Conservation (phyloP, 1,140 invertebrate genomes). For the Danaus melanippus region DNA sequence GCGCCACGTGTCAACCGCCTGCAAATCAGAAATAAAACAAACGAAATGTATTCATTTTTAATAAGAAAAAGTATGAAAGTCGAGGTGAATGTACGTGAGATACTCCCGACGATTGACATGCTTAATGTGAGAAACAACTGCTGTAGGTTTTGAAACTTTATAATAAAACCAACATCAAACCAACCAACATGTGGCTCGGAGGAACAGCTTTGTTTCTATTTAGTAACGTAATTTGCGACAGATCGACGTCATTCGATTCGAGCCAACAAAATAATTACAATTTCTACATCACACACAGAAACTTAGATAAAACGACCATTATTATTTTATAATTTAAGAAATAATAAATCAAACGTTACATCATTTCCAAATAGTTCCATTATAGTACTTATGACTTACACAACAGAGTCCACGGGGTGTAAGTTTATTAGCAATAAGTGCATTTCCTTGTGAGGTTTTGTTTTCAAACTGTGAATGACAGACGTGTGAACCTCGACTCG, state of each 20-base stretch:
- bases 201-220: too few relatives aligned
- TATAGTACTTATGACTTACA: background rate
- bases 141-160: too few relatives aligned
- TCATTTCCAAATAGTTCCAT: too few relatives aligned
- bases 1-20: slow-evolving; percentile 8
- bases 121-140: slow-evolving; percentile 4
- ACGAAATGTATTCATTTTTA: slow-evolving; percentile 6
- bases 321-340: too few relatives aligned
- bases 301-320: too few relatives aligned
- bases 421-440: slow-evolving; percentile 1
- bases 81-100: slow-evolving; percentile 6
- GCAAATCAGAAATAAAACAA: slow-evolving; percentile 8
- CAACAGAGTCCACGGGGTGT: slow-evolving; percentile 1
- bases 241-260: too few relatives aligned
- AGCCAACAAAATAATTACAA: too few relatives aligned
- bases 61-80: slow-evolving; percentile 1
- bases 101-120: slow-evolving; percentile 6
- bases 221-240: too few relatives aligned
- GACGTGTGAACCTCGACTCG: slow-evolving; percentile 42
- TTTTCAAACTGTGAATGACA: slow-evolving; percentile 45
- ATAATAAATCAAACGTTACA: too few relatives aligned
- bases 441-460: slow-evolving; percentile 31
- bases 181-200: too few relatives aligned
- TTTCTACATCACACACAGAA: too few relatives aligned
- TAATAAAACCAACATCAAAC: too few relatives aligned